Conservation (phyloP, 1,140 invertebrate species). For the Nephila pilipes region DNA sequence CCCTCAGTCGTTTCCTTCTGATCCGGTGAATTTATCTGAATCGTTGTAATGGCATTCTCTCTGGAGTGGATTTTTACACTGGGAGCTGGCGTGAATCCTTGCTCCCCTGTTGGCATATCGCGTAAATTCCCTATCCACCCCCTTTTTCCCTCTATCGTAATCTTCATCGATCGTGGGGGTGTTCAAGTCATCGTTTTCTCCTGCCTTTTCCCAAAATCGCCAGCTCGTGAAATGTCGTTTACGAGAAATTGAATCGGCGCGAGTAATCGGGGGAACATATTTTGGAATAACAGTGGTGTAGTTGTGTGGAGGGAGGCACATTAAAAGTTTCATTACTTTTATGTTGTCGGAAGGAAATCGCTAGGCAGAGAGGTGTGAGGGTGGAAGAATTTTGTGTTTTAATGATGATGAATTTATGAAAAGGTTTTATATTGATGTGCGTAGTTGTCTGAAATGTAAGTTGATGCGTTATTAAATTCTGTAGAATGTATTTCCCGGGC, state of each 20-base stretch:
- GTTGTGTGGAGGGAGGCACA: not conserved
- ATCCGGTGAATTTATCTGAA: constrained; percentile 32
- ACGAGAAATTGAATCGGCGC: constrained; percentile 75
- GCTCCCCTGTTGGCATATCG: constrained; percentile 50
- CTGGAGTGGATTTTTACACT: constrained; percentile 21
- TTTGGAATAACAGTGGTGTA: constrained; percentile 54
- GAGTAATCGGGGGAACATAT: constrained; percentile 50
- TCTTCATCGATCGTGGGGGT: constrained; percentile 68
- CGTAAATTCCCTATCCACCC: constrained; percentile 23
- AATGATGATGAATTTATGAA: not conserved
- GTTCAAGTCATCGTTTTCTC: constrained; percentile 33
- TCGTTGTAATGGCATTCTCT: constrained; percentile 19
- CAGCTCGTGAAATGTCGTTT: constrained; percentile 76
- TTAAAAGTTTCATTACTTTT: constrained; percentile 1
- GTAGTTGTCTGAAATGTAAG: no score
- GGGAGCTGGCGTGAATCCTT: constrained; percentile 4
- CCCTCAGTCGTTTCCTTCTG: not conserved
- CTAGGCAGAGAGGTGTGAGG: not conserved
- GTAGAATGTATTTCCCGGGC: no score
- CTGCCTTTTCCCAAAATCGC: constrained; percentile 68
- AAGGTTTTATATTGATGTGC: not conserved
- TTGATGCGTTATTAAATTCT: no score
- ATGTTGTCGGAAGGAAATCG: not conserved
- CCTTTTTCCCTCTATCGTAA: not conserved
- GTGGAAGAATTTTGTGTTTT: not conserved